Base-by-base conservation (phyloP, 2,113 vertebrate species). In the Loxodonta africana region DNA sequence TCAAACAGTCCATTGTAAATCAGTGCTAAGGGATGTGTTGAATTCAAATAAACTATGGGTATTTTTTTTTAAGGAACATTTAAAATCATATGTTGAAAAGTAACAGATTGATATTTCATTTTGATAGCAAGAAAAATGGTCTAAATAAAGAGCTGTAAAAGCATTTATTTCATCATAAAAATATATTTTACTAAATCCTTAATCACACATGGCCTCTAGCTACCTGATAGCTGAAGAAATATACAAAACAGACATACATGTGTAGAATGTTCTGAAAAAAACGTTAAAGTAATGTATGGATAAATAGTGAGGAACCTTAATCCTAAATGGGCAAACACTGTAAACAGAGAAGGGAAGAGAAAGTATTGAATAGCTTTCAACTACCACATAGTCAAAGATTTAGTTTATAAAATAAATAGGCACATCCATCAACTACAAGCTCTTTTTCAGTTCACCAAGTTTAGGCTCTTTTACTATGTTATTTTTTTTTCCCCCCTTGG, bases 1-100 rank as follows among this genome's bases (percentile, higher is more conserved):
- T 97, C 98, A 97, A 98, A 98, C 0, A 92, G 63, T 96, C 90
- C 94, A 94, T 88, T 98, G 95, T 96, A 98, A 99, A 98, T 98
- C 97, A 98, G 97, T 92, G 95, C 97, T 98, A 98, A 98, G 63
- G 88, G 97, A 98, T 96, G 96, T 96, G 95, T 83, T 91, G 97
- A 96, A 98, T 48, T 73, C n/a, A 73, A 85, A 88, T 94, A 62
- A 93, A 96, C 57, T 62, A 33, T 37, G 37, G 28, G 11, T 44
- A 83, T 74, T 73, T 93, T 65, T 30, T 65, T 30, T 77, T 82
- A 74, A 71, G 33, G 44, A 51, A 23, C 4, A 69, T 33, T 97
- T 84, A 20, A 97, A 97, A 94, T 33, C 73, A 92, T 57, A 87
- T 46, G 63, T 5, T 48, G 67, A 63, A 90, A 95, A 92, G 65